Conservation (phyloP, 2,888 invertebrate species). For the Perizoma affinitatum region DNA sequence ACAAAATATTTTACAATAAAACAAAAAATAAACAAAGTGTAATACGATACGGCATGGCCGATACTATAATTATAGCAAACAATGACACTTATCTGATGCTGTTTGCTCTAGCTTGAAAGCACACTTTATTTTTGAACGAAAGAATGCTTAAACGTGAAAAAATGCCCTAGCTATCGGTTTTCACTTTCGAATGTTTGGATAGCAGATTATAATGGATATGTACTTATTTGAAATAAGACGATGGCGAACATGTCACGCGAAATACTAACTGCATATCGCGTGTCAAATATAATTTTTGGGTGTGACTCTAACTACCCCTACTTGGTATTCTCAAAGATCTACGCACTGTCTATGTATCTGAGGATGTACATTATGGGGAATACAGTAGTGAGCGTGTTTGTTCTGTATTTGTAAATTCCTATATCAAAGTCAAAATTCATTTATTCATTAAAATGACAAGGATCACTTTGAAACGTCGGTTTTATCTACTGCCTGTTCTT, state of each 20-base stretch:
- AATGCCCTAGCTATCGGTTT: slow-evolving; percentile 28
- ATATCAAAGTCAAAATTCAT: too few relatives aligned
- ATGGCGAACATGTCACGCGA: neutral
- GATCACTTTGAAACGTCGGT: too few relatives aligned
- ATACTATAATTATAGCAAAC: slow-evolving; percentile 73
- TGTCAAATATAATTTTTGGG: too few relatives aligned
- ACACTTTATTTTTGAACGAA: slow-evolving; percentile 37
- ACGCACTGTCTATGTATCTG: too few relatives aligned
- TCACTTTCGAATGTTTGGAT: slow-evolving; percentile 33
- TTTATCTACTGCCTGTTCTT: too few relatives aligned
- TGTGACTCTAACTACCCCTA: too few relatives aligned
- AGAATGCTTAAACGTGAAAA: slow-evolving; percentile 28
- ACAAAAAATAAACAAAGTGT: slow-evolving; percentile 49
- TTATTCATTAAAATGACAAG: too few relatives aligned
- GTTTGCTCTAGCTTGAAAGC: slow-evolving; percentile 48
- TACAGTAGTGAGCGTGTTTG: too few relatives aligned
- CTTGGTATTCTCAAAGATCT: too few relatives aligned
- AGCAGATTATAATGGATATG: neutral
- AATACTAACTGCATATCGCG: too few relatives aligned
- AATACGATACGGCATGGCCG: slow-evolving; percentile 53
- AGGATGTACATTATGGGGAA: too few relatives aligned
- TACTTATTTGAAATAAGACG: neutral
- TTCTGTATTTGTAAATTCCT: too few relatives aligned
- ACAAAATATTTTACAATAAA: slow-evolving; percentile 55
- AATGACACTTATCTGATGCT: slow-evolving; percentile 63